These are phyloP conservation scores for Butorides virescens DNA, from an alignment of 2,113 vertebrate species.

Conservation along the genomic window DNA sequence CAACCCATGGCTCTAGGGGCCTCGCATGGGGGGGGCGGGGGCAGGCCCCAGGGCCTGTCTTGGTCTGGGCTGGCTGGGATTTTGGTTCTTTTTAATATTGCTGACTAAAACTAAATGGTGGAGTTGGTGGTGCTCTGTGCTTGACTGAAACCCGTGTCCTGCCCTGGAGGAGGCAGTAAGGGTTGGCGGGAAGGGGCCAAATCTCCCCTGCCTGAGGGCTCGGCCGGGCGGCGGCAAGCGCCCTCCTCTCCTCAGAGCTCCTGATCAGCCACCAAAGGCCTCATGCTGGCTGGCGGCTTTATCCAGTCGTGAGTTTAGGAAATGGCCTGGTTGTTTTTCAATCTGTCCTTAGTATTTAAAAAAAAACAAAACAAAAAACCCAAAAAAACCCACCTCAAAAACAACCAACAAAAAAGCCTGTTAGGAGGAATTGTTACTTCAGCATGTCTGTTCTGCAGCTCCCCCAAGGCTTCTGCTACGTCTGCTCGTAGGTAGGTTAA, in stretches of 20 bases:
- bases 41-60: background rate
- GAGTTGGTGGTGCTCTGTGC: background rate
- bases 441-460: background rate
- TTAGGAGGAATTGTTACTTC: background rate
- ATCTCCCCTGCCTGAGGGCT: background rate
- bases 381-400: too few relatives aligned
- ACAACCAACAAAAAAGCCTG: background rate
- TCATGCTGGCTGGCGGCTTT: background rate
- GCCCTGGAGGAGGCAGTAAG: background rate
- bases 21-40: background rate
- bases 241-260: background rate
- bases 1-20: background rate
- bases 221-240: background rate
- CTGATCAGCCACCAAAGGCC: accelerated
- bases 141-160: background rate
- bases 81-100: background rate
- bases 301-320: background rate
- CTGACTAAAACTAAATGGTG: background rate
- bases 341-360: background rate
- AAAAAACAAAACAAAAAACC: background rate
- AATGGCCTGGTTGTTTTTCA: background rate
- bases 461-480: too few relatives aligned
- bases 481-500: background rate
- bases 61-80: background rate
- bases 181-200: background rate